Base-by-base conservation (phyloP, 2,888 invertebrate species). In the Orchestes rusci region DNA sequence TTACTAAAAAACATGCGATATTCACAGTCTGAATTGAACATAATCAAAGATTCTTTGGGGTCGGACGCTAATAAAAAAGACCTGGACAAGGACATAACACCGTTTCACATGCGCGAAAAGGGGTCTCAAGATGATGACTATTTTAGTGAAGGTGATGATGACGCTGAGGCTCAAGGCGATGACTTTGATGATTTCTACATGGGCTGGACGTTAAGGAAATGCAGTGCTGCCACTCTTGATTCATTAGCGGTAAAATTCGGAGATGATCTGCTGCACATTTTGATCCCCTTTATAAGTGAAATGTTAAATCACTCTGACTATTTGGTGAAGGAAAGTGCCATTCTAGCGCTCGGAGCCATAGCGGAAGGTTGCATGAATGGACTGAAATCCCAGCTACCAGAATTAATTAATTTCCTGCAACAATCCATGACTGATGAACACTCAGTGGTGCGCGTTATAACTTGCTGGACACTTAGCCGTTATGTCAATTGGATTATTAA, bases 191-290 rank as follows among this genome's bases (percentile, higher is more conserved):
- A 53, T 60, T 78, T 62, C 27, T 65, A 65, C 39, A 62, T 66
- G 34, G 66, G 66, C 66, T 99, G 97, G 97, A 99, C 96, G 72
- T 75, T 99, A 57, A 81, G 95, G 60, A 96, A 99, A 72, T 99
- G 99, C 66, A 94, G 95, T 59, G 99, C 99, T 0, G 97, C 99
- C 18, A 96, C 96, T 0, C 73, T 99, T 42, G 99, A 99, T 71
- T 91, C 95, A 37, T 70, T 99, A 42, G 94, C 99, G 29, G 90
- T 93, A 67, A 94, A 97, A 41, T 99, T 97, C 67, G 82, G 87
- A 19, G 94, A 95, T 50, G 93, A 94, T 51, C 77, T 99, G 48
- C 74, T 97, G 58, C 90, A 91, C 0, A 83, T 93, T 48, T 77
- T 99, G 20, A 77, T 99, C 59, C 97, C 97, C 4, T 91, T 95